phyloP scores from a whole-genome alignment of 2,113 vertebrate species.

The Melospiza melodia region DNA sequence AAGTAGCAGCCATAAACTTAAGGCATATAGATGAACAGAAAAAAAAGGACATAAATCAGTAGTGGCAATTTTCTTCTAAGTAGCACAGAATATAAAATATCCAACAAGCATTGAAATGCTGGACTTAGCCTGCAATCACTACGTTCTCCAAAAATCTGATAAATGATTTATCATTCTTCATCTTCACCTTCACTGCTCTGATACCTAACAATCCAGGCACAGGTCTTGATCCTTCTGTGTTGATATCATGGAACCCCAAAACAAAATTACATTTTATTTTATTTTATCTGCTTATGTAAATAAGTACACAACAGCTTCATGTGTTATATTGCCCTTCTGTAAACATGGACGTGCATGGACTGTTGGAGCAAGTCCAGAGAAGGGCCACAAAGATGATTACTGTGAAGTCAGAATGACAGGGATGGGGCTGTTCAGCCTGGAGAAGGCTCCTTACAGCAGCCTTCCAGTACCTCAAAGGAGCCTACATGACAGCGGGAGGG shows the following conservation, averaged over 20 bases:
- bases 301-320: not conserved
- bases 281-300: not conserved
- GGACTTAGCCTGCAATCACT: not conserved
- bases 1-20: not conserved
- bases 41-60: not conserved
- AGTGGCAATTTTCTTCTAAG: not conserved
- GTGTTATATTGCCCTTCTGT: not conserved
- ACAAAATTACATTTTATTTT: not conserved
- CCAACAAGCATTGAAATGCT: not conserved
- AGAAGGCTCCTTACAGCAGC: not conserved
- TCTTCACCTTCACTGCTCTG: not conserved
- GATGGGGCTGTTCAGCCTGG: not conserved
- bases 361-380: not conserved
- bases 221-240: not conserved
- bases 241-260: not conserved
- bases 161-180: not conserved
- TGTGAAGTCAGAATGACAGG: not conserved
- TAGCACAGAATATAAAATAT: not conserved
- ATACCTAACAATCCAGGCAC: not conserved
- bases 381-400: not conserved
- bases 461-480: not conserved
- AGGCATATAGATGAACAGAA: not conserved
- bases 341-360: not conserved
- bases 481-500: not conserved
- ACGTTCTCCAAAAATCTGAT: not conserved